A percentile compares a stretch with the other conserved stretches of the same genome.
phyloP scores from a whole-genome alignment of 2,113 vertebrate genomes.

The Odontophorus gujanensis region DNA sequence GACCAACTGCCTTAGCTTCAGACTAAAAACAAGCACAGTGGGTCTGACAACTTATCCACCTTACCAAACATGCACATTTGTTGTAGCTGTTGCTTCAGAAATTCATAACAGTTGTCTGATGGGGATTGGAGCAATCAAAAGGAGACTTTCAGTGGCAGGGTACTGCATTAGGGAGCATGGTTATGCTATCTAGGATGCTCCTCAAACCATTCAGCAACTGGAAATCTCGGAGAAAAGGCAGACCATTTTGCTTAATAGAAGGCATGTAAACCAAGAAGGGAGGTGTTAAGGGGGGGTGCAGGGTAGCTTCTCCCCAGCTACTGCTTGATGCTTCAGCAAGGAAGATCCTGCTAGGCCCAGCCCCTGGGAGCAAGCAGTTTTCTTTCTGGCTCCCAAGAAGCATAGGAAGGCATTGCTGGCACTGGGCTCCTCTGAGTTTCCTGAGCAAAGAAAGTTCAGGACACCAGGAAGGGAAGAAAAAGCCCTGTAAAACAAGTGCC shows the following conservation, averaged over 20 bases:
- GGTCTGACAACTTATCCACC: neutral
- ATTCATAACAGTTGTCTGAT: neutral
- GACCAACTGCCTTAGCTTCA: neutral
- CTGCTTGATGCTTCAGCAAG: neutral
- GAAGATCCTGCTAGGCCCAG: neutral
- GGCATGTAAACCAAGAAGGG: neutral
- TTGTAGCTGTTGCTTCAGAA: neutral
- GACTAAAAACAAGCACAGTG: neutral
- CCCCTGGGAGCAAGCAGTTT: neutral
- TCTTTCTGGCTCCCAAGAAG: neutral
- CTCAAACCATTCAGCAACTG: neutral
- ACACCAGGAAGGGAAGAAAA: neutral
- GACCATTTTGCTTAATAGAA: neutral
- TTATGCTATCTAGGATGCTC: neutral
- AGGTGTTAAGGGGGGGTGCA: neutral
- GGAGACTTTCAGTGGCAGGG: neutral
- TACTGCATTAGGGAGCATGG: accelerated
- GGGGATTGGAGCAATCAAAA: neutral
- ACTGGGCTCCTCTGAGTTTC: neutral
- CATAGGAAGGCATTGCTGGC: neutral
- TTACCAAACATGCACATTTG: accelerated
- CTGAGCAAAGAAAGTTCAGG: neutral
- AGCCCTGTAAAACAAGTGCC: neutral
- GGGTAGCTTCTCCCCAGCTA: neutral
- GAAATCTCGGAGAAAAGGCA: neutral